phyloP scores from a whole-genome alignment of 2,113 vertebrate genomes.

The Cavia aperea region DNA sequence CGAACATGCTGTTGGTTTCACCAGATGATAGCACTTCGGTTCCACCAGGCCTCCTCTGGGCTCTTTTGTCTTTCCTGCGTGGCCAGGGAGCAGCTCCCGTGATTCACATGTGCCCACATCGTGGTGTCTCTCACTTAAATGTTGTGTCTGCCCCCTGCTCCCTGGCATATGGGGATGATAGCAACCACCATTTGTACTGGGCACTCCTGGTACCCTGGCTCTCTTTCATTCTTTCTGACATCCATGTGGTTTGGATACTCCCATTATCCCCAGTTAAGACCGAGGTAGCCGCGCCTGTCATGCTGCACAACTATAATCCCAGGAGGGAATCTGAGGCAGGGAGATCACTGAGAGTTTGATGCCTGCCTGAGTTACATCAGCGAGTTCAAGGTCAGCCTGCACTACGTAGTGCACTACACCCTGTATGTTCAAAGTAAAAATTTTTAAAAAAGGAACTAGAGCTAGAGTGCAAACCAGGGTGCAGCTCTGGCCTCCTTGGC shows the following conservation, averaged over 20 bases:
- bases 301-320: background rate
- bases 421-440: background rate
- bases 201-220: background rate
- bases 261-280: background rate
- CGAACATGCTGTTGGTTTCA: background rate
- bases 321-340: background rate
- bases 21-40: background rate
- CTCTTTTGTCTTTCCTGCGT: background rate
- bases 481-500: background rate
- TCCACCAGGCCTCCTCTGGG: background rate
- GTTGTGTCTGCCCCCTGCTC: background rate
- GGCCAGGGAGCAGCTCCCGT: background rate
- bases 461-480: background rate
- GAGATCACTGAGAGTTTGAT: background rate
- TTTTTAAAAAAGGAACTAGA: background rate
- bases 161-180: rapidly evolving
- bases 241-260: background rate
- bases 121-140: background rate
- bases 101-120: background rate
- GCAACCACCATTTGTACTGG: background rate
- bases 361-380: background rate
- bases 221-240: background rate
- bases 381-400: background rate
- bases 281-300: background rate
- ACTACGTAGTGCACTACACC: background rate